Evolutionary conservation across 1,140 invertebrate species (phyloP).

Genomic region (Drosophila aff.): DNA sequence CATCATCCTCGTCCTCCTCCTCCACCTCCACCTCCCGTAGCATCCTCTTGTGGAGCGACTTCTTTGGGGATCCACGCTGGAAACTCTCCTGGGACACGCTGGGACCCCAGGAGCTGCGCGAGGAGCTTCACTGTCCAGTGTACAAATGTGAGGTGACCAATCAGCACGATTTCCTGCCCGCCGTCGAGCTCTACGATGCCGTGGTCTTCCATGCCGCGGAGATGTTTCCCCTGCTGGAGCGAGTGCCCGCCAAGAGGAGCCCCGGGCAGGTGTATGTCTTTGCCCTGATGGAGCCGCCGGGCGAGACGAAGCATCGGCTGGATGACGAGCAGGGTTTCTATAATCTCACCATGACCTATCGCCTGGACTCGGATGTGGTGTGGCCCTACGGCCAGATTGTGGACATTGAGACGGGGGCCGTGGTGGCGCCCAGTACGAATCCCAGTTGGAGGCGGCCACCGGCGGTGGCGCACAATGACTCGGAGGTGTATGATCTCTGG

Average conservation of each 20-base stretch:
- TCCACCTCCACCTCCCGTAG: conserved; percentile 18
- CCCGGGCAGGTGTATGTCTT: conserved; percentile 69
- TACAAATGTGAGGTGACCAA: conserved; percentile 73
- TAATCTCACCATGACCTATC: conserved; percentile 88
- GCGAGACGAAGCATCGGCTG: conserved; percentile 70
- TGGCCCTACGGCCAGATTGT: conserved; percentile 87
- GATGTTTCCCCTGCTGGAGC: conserved; percentile 44
- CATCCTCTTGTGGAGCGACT: conserved; percentile 75
- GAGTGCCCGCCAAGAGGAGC: conserved; percentile 30
- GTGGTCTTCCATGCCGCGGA: conserved; percentile 84
- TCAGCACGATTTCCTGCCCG: conserved; percentile 59
- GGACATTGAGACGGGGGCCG: conserved; percentile 58
- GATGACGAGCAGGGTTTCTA: conserved; percentile 77
- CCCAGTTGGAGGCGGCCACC: conserved; percentile 60
- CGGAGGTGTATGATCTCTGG: conserved; percentile 66
- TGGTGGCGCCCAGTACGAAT: conserved; percentile 53
- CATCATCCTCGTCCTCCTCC: not conserved
- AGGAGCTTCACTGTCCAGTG: conserved; percentile 61
- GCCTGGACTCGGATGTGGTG: conserved; percentile 88
- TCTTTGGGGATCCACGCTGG: conserved; percentile 75
- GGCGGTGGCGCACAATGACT: conserved; percentile 33
- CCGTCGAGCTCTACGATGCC: conserved; percentile 81
- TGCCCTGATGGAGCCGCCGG: conserved; percentile 77
- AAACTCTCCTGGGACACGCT: conserved; percentile 58
- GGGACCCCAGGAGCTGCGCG: conserved; percentile 59